phyloP scores from a whole-genome alignment of 2,797 vertebrate genomes.

The Orientallactaga sibirica region DNA sequence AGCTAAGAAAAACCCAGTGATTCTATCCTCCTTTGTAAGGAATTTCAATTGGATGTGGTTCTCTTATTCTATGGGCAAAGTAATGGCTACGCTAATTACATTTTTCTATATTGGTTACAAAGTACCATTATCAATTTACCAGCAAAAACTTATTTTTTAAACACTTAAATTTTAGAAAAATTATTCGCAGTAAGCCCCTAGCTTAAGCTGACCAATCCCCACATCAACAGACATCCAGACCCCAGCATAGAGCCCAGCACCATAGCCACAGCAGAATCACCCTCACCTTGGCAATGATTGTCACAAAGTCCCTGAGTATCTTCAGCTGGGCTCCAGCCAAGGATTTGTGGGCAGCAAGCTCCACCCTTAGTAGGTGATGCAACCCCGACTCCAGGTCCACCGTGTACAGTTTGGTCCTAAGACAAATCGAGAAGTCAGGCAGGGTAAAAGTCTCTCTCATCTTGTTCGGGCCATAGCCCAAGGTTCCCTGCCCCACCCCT shows the following conservation, averaged over 20 bases:
- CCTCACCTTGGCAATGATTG: constrained; percentile 93
- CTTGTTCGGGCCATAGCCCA: neutral
- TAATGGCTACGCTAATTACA: neutral
- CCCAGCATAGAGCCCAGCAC: too few species aligned
- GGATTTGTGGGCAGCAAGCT: constrained; percentile 92
- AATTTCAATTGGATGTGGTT: neutral
- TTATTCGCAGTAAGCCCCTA: neutral
- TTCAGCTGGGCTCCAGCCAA: constrained; percentile 94
- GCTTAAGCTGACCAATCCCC: neutral
- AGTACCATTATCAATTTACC: rapidly evolving
- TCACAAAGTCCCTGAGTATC: constrained; percentile 94
- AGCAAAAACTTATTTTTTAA: neutral
- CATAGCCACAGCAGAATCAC: neutral
- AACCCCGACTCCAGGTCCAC: constrained; percentile 96
- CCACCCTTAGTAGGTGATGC: constrained; percentile 95
- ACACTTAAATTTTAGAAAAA: neutral
- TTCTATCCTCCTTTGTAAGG: neutral
- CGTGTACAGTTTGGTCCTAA: constrained; percentile 93
- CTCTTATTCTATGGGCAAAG: neutral
- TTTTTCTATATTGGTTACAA: too few species aligned
- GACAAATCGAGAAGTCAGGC: neutral
- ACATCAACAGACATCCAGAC: neutral
- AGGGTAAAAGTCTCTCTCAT: too few species aligned
- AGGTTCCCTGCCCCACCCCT: too few species aligned
- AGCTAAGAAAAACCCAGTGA: neutral